A percentile compares a stretch with the other conserved stretches of the same genome.
phyloP scores from a whole-genome alignment of 2,113 vertebrate species.

The Lepus americanus region DNA sequence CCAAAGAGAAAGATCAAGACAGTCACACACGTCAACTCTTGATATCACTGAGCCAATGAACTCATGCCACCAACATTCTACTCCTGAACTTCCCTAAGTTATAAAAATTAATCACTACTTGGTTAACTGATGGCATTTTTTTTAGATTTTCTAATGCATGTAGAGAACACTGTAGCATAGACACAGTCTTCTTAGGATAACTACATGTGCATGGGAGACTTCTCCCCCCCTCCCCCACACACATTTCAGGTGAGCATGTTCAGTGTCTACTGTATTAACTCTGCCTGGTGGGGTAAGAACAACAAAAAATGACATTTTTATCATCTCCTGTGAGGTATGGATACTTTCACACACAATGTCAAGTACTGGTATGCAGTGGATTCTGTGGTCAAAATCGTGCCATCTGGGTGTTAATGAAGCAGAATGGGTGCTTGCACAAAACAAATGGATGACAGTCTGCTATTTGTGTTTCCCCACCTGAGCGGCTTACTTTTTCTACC shows the following conservation, averaged over 20 bases:
- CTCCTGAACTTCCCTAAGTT: background rate
- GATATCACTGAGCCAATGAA: background rate
- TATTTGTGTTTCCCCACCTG: slow-evolving; percentile 14
- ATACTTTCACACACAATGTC: background rate
- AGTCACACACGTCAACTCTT: background rate
- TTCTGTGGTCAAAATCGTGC: background rate
- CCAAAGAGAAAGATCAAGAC: background rate
- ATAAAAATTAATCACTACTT: background rate
- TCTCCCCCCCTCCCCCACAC: background rate
- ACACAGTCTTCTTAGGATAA: background rate
- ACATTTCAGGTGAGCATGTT: background rate
- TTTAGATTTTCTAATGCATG: background rate
- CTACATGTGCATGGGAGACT: background rate
- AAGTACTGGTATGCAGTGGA: background rate
- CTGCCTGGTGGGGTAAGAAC: background rate
- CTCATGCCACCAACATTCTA: background rate
- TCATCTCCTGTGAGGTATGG: background rate
- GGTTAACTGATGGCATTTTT: background rate
- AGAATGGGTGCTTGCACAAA: background rate
- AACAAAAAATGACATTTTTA: background rate
- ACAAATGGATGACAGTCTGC: background rate
- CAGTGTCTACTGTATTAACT: background rate
- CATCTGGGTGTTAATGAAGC: background rate
- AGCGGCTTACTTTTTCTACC: slow-evolving; percentile 28
- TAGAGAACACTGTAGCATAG: background rate